Evolutionary conservation across 2,797 vertebrate genomes (phyloP), one percentile per base, ranked within the genome.

Genomic region (Prionace glauca): DNA sequence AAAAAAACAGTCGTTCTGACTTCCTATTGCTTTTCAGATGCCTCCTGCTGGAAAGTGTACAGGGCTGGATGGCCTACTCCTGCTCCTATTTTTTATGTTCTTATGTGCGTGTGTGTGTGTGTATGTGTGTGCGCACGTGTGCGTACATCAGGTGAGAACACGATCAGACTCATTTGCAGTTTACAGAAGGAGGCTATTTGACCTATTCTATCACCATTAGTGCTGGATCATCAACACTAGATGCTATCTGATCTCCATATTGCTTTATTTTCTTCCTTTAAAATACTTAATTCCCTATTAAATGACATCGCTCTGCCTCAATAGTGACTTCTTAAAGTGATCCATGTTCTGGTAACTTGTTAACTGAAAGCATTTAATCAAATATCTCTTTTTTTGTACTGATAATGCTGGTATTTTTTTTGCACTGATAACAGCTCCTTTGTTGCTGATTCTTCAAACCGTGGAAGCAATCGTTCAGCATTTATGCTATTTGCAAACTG

Each of bases 1-100:
- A 12, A 69, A 86, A 69, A 69, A 41, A 5, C 62, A 92, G 65
- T 69, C n/a, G 24, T 92, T 92, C 62, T 92, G 65, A n/a, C 90
- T 41, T 69, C 90, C 65, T 69, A 67, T 69, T 92, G 62, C 62
- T 69, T 92, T 67, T 67, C 90, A 92, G n/a, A 41, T 92, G n/a
- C 62, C 65, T 41, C 62, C 62, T 92, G 62, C n/a, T 41, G 90
- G 65, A 92, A 41, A 92, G 56, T 65, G n/a, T n/a, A n/a, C n/a
- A n/a, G n/a, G n/a, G n/a, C n/a, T n/a, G n/a, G n/a, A n/a, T n/a
- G n/a, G n/a, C n/a, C n/a, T n/a, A n/a, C n/a, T n/a, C n/a, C n/a
- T n/a, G n/a, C n/a, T n/a, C n/a, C n/a, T n/a, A n/a, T n/a, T n/a
- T n/a, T n/a, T n/a, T n/a, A n/a, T n/a, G n/a, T n/a, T n/a, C n/a